A percentile compares a stretch with the other conserved stretches of the same genome.
Conservation (phyloP, 2,113 vertebrate genomes). For the Ammodytes marinus region DNA sequence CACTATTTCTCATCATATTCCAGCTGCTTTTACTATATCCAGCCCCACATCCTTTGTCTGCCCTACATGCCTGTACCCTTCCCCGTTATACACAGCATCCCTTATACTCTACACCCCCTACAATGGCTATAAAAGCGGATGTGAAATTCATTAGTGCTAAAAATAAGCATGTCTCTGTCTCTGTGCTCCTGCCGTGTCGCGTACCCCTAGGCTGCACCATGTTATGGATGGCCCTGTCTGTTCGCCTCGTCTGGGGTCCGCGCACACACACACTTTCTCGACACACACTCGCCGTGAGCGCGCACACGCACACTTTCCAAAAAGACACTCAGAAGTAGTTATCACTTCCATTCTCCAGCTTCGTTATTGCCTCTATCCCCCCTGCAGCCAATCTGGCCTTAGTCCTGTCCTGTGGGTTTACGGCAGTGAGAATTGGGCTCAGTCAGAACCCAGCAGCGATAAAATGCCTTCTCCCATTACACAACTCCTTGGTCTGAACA, state of each 20-base stretch:
- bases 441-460: slow-evolving; percentile 43
- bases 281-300: slow-evolving; percentile 33
- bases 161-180: slow-evolving; percentile 75
- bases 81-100: slow-evolving; percentile 15
- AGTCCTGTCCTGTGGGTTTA: slow-evolving; percentile 45
- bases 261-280: slow-evolving; percentile 12
- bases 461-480: slow-evolving; percentile 64
- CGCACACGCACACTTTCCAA: slow-evolving; percentile 37
- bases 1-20: slow-evolving; percentile 30
- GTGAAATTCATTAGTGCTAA: slow-evolving; percentile 83
- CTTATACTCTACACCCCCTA: slow-evolving; percentile 5
- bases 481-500: slow-evolving; percentile 53
- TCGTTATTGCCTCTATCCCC: slow-evolving; percentile 61
- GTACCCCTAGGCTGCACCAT: slow-evolving; percentile 67
- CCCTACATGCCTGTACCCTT: slow-evolving; percentile 37
- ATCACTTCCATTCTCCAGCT: slow-evolving; percentile 54
- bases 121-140: slow-evolving; percentile 56
- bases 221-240: slow-evolving; percentile 82
- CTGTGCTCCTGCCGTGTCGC: slow-evolving; percentile 64
- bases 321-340: slow-evolving; percentile 64
- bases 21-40: slow-evolving; percentile 34
- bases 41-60: slow-evolving; percentile 17
- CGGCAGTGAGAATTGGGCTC: slow-evolving; percentile 26
- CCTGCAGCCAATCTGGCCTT: slow-evolving; percentile 58
- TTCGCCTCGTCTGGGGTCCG: slow-evolving; percentile 57